Conservation (phyloP, 2,888 invertebrate species). For the Dromius quadrimaculatus region DNA sequence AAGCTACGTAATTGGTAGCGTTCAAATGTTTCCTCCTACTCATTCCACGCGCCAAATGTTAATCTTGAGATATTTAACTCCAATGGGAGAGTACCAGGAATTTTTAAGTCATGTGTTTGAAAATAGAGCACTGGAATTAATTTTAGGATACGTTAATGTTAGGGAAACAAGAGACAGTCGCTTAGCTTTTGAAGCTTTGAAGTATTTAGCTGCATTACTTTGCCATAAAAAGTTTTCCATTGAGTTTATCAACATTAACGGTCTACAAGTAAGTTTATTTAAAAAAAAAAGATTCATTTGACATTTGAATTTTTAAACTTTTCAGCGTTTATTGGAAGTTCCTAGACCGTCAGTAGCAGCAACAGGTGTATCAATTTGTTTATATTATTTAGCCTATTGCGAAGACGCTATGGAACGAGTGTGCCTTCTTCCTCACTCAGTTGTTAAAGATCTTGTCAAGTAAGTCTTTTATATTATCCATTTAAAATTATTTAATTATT, state of each 20-base stretch:
- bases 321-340: constrained; percentile 74
- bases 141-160: constrained; percentile 91
- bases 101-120: constrained; percentile 94
- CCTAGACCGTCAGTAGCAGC: constrained; percentile 95
- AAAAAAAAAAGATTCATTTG: background rate
- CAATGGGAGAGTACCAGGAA: constrained; percentile 98
- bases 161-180: constrained; percentile 90
- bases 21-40: constrained; percentile 91
- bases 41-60: constrained; percentile 91
- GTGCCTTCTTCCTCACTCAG: constrained; percentile 84
- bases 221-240: constrained; percentile 99
- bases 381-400: constrained; percentile 96
- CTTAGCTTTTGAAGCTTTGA: constrained; percentile 95
- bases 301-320: background rate
- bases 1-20: constrained; percentile 88
- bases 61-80: constrained; percentile 93
- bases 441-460: constrained; percentile 83
- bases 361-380: constrained; percentile 94
- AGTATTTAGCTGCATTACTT: constrained; percentile 92
- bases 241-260: constrained; percentile 92
- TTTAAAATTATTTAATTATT: background rate
- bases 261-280: constrained; percentile 76
- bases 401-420: constrained; percentile 98
- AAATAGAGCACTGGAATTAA: constrained; percentile 89
- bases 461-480: constrained; percentile 61